phyloP scores from a whole-genome alignment of 1,140 invertebrate species.

The Hyles euphorbiae region DNA sequence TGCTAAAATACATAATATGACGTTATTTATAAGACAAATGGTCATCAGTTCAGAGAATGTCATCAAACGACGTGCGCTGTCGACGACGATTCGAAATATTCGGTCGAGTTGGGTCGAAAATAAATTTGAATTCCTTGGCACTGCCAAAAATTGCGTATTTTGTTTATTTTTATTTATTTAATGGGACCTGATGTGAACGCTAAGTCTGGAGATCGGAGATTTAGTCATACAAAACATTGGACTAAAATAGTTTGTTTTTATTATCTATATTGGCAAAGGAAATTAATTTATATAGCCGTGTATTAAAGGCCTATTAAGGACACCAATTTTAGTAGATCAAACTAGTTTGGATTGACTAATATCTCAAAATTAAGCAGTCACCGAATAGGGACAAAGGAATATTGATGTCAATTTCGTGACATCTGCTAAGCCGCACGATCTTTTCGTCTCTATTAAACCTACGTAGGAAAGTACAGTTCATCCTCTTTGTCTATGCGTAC shows the following conservation, averaged over 20 bases:
- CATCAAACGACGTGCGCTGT: constrained; percentile 9
- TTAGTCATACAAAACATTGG: no score
- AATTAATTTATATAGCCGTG: background rate
- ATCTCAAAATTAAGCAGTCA: no score
- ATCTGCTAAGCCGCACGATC: no score
- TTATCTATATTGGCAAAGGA: background rate
- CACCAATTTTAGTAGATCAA: no score
- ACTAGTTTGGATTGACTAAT: no score
- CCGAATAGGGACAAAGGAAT: no score
- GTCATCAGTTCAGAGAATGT: constrained; percentile 13
- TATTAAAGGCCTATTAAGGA: background rate
- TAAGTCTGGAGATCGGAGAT: background rate
- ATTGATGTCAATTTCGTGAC: no score
- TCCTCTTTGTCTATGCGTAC: no score
- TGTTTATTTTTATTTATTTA: constrained; percentile 31
- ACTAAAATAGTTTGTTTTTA: background rate
- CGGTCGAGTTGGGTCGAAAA: constrained; percentile 34
- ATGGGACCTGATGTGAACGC: background rate
- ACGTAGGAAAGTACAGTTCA: no score
- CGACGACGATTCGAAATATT: constrained; percentile 13
- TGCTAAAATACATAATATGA: background rate
- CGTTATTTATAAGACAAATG: constrained; percentile 2
- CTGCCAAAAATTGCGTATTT: constrained; percentile 58
- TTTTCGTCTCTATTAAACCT: no score
- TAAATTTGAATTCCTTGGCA: constrained; percentile 54